Evolutionary conservation across 2,888 invertebrate species (phyloP).

Genomic region (Eristalis pertinax): DNA sequence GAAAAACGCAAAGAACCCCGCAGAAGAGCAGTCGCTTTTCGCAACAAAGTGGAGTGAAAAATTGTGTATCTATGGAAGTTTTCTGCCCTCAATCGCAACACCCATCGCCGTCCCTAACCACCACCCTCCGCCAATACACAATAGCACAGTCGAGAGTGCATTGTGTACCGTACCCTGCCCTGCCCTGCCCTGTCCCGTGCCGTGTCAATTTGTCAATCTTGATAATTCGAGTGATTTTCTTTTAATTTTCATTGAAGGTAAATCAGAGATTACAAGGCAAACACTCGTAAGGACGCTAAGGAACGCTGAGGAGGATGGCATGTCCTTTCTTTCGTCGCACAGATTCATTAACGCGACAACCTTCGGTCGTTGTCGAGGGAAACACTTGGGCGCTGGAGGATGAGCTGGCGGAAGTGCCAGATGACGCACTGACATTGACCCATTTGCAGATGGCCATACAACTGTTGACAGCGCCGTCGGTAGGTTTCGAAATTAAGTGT

Average conservation of each 20-base stretch:
- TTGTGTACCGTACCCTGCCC: conserved; percentile 13
- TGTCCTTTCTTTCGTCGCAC: conserved; percentile 81
- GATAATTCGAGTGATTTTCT: conserved; percentile 23
- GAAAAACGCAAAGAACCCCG: not conserved
- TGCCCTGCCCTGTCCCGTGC: not conserved
- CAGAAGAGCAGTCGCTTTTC: not conserved
- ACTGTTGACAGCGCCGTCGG: conserved; percentile 91
- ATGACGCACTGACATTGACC: conserved; percentile 84
- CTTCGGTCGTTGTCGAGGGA: conserved; percentile 78
- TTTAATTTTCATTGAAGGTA: conserved; percentile 31
- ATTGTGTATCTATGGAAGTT: conserved; percentile 66
- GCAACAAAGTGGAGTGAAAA: conserved; percentile 42
- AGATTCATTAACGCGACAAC: conserved; percentile 79
- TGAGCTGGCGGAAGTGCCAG: conserved; percentile 78
- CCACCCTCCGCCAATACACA: not conserved
- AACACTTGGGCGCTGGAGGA: conserved; percentile 80
- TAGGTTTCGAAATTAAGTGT: conserved; percentile 81
- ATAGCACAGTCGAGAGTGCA: not conserved
- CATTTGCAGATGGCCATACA: conserved; percentile 91
- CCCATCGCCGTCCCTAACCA: not conserved
- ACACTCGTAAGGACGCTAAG: conserved; percentile 18
- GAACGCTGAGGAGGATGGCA: conserved; percentile 77
- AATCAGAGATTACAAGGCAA: conserved; percentile 16
- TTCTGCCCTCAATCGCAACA: conserved; percentile 12
- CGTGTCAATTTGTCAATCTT: conserved; percentile 25